phyloP scores from a whole-genome alignment of 1,140 invertebrate species.

The Zaprionus africanus region DNA sequence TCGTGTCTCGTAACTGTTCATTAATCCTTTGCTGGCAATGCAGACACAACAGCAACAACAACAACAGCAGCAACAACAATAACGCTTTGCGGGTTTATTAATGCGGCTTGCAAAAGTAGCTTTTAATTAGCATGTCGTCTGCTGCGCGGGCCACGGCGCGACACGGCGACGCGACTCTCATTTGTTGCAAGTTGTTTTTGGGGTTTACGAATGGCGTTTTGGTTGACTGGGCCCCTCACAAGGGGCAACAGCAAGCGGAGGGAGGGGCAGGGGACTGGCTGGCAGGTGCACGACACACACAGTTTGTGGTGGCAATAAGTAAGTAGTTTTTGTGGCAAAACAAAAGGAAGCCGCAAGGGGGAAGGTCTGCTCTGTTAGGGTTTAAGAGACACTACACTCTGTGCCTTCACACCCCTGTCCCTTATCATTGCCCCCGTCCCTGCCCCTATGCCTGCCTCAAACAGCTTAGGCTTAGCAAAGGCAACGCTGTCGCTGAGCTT shows the following conservation, averaged over 20 bases:
- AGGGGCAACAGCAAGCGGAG: background rate
- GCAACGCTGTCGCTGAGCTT: background rate
- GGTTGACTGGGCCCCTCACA: conserved; percentile 46
- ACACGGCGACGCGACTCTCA: background rate
- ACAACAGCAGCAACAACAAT: conserved; percentile 27
- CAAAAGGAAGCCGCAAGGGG: background rate
- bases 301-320: conserved; percentile 8
- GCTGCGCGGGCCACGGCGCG: conserved; percentile 35
- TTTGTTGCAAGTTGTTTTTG: conserved; percentile 58
- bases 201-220: conserved; percentile 67
- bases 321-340: conserved; percentile 8
- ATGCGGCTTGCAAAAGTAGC: conserved; percentile 77
- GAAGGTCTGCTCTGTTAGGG: background rate
- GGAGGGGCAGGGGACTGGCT: background rate
- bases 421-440: too few relatives aligned
- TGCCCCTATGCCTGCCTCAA: too few relatives aligned
- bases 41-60: conserved; percentile 32
- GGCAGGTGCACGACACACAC: conserved; percentile 3
- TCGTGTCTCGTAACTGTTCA: conserved; percentile 50
- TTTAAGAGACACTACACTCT: background rate
- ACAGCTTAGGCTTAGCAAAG: background rate
- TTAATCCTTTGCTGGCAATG: conserved; percentile 50
- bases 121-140: conserved; percentile 81
- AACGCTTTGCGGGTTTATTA: conserved; percentile 69
- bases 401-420: background rate